phyloP scores from a whole-genome alignment of 2,888 invertebrate genomes.

The Odontomyia ornata region DNA sequence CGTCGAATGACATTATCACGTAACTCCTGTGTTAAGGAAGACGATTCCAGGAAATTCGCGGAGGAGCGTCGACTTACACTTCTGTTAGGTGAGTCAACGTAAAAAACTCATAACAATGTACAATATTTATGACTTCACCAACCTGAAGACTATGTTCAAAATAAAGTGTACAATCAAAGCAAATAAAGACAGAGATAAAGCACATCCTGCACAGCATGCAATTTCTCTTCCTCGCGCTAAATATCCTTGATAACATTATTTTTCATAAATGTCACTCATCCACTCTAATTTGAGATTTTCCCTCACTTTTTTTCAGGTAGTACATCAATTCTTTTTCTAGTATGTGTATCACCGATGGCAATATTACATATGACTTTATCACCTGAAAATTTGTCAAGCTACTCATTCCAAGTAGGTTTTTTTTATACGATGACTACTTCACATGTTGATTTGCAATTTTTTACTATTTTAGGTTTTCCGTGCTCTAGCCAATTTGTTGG shows the following conservation, averaged over 20 bases:
- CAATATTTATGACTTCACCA: neutral
- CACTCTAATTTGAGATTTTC: neutral
- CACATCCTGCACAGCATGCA: neutral
- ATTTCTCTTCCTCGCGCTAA: neutral
- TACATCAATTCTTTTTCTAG: conserved; percentile 73
- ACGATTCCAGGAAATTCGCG: conserved; percentile 73
- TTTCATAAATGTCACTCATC: neutral
- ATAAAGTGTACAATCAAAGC: neutral
- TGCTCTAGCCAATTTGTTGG: conserved; percentile 76
- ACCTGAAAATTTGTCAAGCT: conserved; percentile 69
- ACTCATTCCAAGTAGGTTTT: conserved; percentile 70
- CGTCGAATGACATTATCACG: conserved; percentile 73
- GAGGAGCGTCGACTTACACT: conserved; percentile 74
- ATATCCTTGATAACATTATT: neutral
- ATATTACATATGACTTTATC: conserved; percentile 75
- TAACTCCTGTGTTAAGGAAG: conserved; percentile 67
- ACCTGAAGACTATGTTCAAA: neutral
- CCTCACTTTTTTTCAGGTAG: conserved; percentile 61
- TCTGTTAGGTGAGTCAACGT: conserved; percentile 66
- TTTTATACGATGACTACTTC: neutral
- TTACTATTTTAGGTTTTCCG: conserved; percentile 69
- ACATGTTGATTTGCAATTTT: neutral
- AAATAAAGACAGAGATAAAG: conserved; percentile 1
- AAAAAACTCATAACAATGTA: neutral
- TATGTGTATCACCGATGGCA: conserved; percentile 78